A percentile compares a stretch with the other conserved stretches of the same genome.
Evolutionary conservation across 2,888 invertebrate genomes (phyloP).

Genomic region (Elysia crispata): DNA sequence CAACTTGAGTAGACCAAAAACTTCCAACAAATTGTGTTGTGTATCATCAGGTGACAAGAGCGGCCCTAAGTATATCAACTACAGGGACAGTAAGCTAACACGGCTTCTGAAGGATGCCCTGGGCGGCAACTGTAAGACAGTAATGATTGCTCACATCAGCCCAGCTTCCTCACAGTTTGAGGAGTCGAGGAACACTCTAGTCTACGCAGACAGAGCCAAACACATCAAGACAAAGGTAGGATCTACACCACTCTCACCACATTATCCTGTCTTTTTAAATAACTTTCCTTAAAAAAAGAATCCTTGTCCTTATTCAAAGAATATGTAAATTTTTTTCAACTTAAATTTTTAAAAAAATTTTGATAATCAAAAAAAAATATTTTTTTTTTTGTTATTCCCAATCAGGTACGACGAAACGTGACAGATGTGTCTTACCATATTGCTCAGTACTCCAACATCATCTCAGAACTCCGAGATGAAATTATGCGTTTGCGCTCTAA

Average conservation of each 20-base stretch:
- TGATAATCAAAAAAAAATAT: no score
- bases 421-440: slow-evolving; percentile 86
- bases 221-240: slow-evolving; percentile 92
- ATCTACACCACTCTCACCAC: no score
- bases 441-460: slow-evolving; percentile 90
- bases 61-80: slow-evolving; percentile 88
- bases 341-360: no score
- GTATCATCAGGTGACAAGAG: slow-evolving; percentile 76
- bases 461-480: slow-evolving; percentile 89
- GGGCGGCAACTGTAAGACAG: slow-evolving; percentile 92
- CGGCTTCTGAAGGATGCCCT: slow-evolving; percentile 83
- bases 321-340: no score
- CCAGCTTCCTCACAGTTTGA: slow-evolving; percentile 90
- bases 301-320: no score
- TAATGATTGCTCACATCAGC: slow-evolving; percentile 97
- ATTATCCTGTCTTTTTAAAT: no score
- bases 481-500: slow-evolving; percentile 80
- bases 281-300: no score
- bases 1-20: no score
- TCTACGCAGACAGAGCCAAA: slow-evolving; percentile 95
- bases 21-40: neutral
- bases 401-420: slow-evolving; percentile 83
- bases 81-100: slow-evolving; percentile 95
- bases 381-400: slow-evolving; percentile 16
- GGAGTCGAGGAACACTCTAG: slow-evolving; percentile 94